phyloP scores from a whole-genome alignment of 2,797 vertebrate species.

The Carduelis carduelis region DNA sequence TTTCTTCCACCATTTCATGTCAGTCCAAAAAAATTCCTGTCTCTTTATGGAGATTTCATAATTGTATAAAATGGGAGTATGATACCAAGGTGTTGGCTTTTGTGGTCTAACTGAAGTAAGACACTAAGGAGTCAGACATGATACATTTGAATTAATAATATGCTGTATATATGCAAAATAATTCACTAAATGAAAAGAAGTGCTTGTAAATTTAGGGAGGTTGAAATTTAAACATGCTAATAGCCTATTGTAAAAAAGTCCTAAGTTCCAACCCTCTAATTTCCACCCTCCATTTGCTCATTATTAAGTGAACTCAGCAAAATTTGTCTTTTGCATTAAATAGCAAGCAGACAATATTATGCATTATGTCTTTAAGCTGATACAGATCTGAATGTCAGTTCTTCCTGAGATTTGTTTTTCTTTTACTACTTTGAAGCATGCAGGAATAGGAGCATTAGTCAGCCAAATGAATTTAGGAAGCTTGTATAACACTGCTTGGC shows the following conservation, averaged over 20 bases:
- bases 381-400: constrained; percentile 30
- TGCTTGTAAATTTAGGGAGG: neutral
- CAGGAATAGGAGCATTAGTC: constrained; percentile 44
- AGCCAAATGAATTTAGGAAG: constrained; percentile 58
- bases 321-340: constrained; percentile 27
- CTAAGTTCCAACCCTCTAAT: neutral
- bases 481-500: constrained; percentile 52
- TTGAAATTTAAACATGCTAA: neutral
- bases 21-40: neutral
- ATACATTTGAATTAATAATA: neutral
- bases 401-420: constrained; percentile 35
- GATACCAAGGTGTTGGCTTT: neutral
- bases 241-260: neutral
- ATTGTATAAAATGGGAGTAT: neutral
- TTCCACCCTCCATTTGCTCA: neutral
- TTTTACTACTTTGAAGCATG: constrained; percentile 19
- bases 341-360: constrained; percentile 1
- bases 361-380: constrained; percentile 13
- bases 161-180: neutral
- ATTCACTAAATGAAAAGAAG: neutral
- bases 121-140: neutral
- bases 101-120: neutral
- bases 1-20: neutral
- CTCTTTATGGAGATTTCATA: neutral
- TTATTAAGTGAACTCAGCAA: constrained; percentile 29